Evolutionary conservation across 2,113 vertebrate species (phyloP).

Genomic region (Macheiramphus alcinus): DNA sequence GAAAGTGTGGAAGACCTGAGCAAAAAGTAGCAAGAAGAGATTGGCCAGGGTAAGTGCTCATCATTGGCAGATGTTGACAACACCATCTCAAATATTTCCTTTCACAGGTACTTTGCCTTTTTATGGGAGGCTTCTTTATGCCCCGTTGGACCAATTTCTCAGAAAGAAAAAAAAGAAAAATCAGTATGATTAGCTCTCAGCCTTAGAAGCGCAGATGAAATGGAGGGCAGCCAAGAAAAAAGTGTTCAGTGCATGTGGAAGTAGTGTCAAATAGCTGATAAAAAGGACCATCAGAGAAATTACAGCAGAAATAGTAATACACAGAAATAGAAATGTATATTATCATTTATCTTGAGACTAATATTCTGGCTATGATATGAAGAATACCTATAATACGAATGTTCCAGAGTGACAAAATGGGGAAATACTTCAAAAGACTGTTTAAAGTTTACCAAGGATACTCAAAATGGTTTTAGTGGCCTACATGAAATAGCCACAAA

Average conservation of each 20-base stretch:
- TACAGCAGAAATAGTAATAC: not conserved
- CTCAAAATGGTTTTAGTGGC: not conserved
- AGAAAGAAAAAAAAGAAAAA: not conserved
- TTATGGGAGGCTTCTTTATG: not conserved
- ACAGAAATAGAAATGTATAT: not conserved
- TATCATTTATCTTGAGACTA: not conserved
- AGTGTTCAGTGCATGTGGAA: not conserved
- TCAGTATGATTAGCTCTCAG: not conserved
- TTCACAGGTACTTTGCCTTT: not conserved
- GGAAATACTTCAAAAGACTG: not conserved
- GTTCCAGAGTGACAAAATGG: not conserved
- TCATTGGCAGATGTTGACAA: not conserved
- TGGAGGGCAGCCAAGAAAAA: slow-evolving; percentile 15
- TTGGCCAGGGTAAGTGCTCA: not conserved
- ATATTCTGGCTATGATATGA: not conserved
- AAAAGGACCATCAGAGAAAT: not conserved
- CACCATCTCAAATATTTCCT: not conserved
- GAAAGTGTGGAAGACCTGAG: not conserved
- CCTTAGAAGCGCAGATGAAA: not conserved
- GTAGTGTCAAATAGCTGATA: not conserved
- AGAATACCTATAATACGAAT: not conserved
- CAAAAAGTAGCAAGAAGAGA: not conserved
- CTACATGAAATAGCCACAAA: not conserved
- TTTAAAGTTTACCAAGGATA: not conserved
- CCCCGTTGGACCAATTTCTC: not conserved